These are phyloP conservation scores for Rhombomys opimus DNA, from an alignment of 2,113 vertebrate genomes.

Conservation along the genomic window DNA sequence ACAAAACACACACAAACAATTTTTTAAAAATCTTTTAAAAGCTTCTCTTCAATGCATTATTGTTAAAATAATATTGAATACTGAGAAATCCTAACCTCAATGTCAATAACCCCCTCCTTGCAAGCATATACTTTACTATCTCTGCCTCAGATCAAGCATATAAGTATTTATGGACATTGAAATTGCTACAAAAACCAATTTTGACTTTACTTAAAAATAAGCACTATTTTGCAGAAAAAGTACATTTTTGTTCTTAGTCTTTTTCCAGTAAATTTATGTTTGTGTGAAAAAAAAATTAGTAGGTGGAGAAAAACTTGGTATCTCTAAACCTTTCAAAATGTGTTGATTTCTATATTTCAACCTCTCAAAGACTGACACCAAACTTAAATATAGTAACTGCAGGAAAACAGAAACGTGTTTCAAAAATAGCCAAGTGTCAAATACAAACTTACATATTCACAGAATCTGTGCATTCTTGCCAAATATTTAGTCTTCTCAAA, in stretches of 20 bases:
- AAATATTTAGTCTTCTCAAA: conserved; percentile 40
- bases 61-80: conserved; percentile 31
- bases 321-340: not conserved
- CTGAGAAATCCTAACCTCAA: not conserved
- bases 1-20: not conserved
- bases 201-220: conserved; percentile 13
- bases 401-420: conserved; percentile 21
- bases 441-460: not conserved
- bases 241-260: not conserved
- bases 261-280: not conserved
- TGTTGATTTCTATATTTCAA: not conserved
- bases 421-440: not conserved
- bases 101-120: not conserved
- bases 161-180: not conserved
- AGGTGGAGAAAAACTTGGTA: not conserved
- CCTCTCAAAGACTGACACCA: not conserved
- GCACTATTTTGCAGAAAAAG: not conserved
- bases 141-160: not conserved
- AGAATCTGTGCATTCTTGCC: not conserved
- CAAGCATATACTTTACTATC: not conserved
- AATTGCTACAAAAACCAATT: not conserved
- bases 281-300: not conserved
- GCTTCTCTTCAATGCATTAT: not conserved
- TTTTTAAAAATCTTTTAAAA: not conserved
- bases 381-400: not conserved